Conservation (phyloP, 2,797 vertebrate species). For the Lophius americanus region DNA sequence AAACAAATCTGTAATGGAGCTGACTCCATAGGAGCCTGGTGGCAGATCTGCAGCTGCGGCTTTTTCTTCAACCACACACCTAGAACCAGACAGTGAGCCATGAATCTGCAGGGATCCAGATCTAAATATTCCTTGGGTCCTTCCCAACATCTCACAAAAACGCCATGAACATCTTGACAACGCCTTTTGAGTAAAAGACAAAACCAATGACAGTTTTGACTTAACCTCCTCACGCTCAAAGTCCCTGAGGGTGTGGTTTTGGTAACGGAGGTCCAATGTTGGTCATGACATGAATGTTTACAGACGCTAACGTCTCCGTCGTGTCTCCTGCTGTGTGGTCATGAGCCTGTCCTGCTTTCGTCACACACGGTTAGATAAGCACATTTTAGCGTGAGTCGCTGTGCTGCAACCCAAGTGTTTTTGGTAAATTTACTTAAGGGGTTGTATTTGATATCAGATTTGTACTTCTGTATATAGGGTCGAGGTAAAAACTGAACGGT, state of each 20-base stretch:
- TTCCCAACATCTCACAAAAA: too few relatives aligned
- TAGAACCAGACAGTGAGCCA: too few relatives aligned
- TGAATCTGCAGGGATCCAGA: too few relatives aligned
- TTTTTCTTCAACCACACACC: too few relatives aligned
- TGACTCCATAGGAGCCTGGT: too few relatives aligned
- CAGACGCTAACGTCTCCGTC: constrained; percentile 56
- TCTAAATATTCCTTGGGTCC: too few relatives aligned
- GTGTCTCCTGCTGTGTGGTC: constrained; percentile 51
- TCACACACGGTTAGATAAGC: constrained; percentile 76
- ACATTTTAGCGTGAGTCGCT: constrained; percentile 73
- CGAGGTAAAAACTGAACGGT: constrained; percentile 39
- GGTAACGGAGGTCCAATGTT: constrained; percentile 71
- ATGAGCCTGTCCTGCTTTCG: constrained; percentile 62
- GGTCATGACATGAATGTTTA: constrained; percentile 76
- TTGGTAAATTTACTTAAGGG: constrained; percentile 75
- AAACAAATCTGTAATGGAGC: too few relatives aligned
- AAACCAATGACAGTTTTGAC: too few relatives aligned
- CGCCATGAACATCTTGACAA: too few relatives aligned
- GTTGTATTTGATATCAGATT: constrained; percentile 80
- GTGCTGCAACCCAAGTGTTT: constrained; percentile 60
- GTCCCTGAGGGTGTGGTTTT: background rate
- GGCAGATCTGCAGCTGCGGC: too few relatives aligned
- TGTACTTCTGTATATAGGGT: constrained; percentile 77
- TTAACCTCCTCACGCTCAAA: too few relatives aligned
- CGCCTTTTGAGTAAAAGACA: too few relatives aligned